Evolutionary conservation across 2,888 invertebrate genomes (phyloP).

Genomic region (Temnothorax rugatulus): DNA sequence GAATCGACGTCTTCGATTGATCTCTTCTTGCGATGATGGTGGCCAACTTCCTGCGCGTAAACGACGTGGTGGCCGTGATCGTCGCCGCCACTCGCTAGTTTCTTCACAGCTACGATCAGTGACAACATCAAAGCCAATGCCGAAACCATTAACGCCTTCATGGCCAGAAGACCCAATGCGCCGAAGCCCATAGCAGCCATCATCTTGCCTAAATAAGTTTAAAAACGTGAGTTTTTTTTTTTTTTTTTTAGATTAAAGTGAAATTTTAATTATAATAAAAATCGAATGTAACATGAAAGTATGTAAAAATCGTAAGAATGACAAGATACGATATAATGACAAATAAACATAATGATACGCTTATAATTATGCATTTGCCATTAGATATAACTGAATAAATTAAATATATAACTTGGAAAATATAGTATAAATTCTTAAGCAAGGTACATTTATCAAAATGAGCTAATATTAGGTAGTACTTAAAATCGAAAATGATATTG

Average conservation of each 20-base stretch:
- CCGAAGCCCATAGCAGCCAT: slow-evolving; percentile 92
- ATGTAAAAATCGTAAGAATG: background rate
- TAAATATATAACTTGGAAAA: background rate
- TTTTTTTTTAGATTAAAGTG: background rate
- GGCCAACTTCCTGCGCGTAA: slow-evolving; percentile 88
- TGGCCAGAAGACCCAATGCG: slow-evolving; percentile 91
- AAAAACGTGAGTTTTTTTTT: background rate
- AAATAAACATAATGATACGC: background rate
- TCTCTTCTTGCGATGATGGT: slow-evolving; percentile 88
- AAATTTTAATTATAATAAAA: background rate
- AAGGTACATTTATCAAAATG: background rate
- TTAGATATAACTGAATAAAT: slow-evolving; percentile 3
- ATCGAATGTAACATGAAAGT: background rate
- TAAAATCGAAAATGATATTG: too few relatives aligned
- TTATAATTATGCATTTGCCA: background rate
- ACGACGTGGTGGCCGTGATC: slow-evolving; percentile 87
- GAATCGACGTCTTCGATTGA: slow-evolving; percentile 83
- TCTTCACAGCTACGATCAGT: slow-evolving; percentile 92
- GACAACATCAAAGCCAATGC: slow-evolving; percentile 92
- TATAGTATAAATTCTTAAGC: background rate
- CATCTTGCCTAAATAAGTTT: slow-evolving; percentile 87
- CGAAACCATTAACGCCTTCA: slow-evolving; percentile 92
- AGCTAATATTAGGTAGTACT: too few relatives aligned
- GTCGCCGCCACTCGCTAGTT: slow-evolving; percentile 88
- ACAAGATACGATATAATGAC: background rate